Evolutionary conservation across 1,140 invertebrate species (phyloP).

Genomic region (Acromyrmex heyeri): DNA sequence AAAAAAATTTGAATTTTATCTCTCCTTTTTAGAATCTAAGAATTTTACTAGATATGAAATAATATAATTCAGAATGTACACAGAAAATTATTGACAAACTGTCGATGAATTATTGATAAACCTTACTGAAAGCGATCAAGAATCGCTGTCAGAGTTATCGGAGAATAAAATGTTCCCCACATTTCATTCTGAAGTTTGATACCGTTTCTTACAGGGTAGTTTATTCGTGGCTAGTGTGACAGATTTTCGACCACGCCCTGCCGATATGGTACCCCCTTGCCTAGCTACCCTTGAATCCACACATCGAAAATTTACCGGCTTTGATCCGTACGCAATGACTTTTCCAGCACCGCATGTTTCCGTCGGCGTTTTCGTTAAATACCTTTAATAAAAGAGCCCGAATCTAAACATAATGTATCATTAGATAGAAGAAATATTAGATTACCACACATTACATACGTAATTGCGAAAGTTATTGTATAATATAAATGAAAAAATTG

Average conservation of each 20-base stretch:
- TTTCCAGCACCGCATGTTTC: constrained; percentile 51
- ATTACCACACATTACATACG: not conserved
- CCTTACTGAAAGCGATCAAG: not conserved
- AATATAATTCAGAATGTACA: not conserved
- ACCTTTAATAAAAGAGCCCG: constrained; percentile 37
- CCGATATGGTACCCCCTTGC: constrained; percentile 82
- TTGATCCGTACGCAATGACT: constrained; percentile 64
- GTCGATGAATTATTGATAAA: not conserved
- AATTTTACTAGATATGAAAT: not conserved
- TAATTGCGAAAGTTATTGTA: not conserved
- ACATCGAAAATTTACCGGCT: constrained; percentile 69
- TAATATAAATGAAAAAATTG: not conserved
- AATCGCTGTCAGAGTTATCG: constrained; percentile 15
- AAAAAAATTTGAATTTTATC: not conserved
- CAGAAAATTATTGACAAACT: not conserved
- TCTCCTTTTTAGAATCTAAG: not conserved
- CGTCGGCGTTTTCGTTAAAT: constrained; percentile 34
- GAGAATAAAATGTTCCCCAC: not conserved
- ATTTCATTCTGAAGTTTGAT: constrained; percentile 47
- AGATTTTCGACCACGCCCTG: constrained; percentile 86
- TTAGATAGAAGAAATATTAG: not conserved
- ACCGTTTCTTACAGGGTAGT: constrained; percentile 72
- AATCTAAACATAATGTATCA: not conserved
- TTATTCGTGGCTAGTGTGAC: constrained; percentile 86
- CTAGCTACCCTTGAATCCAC: constrained; percentile 63